phyloP scores from a whole-genome alignment of 2,888 invertebrate species.

The Yponomeuta evonymella region DNA sequence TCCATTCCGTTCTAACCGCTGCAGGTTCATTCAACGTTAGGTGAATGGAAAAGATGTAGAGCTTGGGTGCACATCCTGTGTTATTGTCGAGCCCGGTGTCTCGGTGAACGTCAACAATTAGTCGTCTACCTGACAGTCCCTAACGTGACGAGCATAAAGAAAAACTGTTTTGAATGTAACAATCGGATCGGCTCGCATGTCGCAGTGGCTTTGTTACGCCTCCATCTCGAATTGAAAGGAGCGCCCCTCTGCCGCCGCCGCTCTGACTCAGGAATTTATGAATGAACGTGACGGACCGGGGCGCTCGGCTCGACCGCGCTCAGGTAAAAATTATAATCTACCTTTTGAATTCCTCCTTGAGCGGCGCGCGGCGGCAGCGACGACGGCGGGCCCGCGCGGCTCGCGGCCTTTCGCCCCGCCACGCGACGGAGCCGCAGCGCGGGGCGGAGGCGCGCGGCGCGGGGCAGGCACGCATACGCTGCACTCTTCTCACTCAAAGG shows the following conservation, averaged over 20 bases:
- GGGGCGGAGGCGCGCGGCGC: constrained; percentile 74
- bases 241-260: constrained; percentile 32
- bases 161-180: constrained; percentile 41
- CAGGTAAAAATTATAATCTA: constrained; percentile 69
- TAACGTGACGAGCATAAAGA: constrained; percentile 60
- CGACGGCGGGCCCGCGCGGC: constrained; percentile 32
- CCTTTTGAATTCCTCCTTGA: constrained; percentile 67
- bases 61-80: constrained; percentile 63
- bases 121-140: constrained; percentile 57
- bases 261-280: constrained; percentile 68
- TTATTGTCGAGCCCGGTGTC: constrained; percentile 52
- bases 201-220: constrained; percentile 42
- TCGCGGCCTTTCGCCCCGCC: constrained; percentile 21
- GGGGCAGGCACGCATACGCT: constrained; percentile 69
- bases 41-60: constrained; percentile 48
- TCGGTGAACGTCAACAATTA: constrained; percentile 50
- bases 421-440: constrained; percentile 45
- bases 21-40: constrained; percentile 33
- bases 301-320: constrained; percentile 51
- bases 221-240: constrained; percentile 40
- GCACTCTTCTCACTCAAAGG: constrained; percentile 43
- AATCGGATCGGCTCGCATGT: constrained; percentile 51
- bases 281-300: constrained; percentile 69
- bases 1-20: constrained; percentile 8
- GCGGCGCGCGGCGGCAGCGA: constrained; percentile 32